phyloP scores from a whole-genome alignment of 2,888 invertebrate species.

The Caenorhabditis panamensis region DNA sequence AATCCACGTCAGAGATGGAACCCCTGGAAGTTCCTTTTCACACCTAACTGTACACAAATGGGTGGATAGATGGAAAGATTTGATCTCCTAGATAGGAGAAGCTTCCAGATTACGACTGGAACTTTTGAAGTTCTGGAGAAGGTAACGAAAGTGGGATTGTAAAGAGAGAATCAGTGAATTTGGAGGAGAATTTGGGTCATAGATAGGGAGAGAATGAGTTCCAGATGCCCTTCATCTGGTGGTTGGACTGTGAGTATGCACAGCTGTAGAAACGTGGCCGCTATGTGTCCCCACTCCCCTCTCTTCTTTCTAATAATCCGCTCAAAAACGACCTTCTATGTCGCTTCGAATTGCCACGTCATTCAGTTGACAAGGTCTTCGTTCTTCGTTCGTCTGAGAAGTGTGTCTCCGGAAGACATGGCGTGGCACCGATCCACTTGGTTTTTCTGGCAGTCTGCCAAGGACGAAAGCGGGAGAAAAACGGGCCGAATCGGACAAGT shows the following conservation, averaged over 20 bases:
- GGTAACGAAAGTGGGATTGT: too few species aligned
- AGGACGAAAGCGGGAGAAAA: constrained; percentile 19
- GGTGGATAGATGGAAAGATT: neutral
- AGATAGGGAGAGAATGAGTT: too few species aligned
- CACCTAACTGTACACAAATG: too few species aligned
- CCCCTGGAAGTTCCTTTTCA: too few species aligned
- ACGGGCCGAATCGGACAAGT: neutral
- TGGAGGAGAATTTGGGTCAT: too few species aligned
- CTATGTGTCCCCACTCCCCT: constrained; percentile 4
- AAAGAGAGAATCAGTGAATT: too few species aligned
- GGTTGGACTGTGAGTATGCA: constrained; percentile 13
- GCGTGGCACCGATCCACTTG: constrained; percentile 6
- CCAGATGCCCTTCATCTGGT: neutral
- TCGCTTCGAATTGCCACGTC: constrained; percentile 45
- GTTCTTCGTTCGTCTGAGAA: too few species aligned
- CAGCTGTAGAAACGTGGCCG: constrained; percentile 46
- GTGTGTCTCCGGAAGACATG: constrained; percentile 18
- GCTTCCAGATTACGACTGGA: too few species aligned
- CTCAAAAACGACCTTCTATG: constrained; percentile 38
- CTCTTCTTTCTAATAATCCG: constrained; percentile 22
- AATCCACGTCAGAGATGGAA: neutral
- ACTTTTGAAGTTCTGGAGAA: too few species aligned
- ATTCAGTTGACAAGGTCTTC: constrained; percentile 40
- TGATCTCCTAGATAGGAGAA: too few species aligned
- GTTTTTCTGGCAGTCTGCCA: constrained; percentile 41